Conservation (phyloP, 1,140 invertebrate genomes). For the Orius laevigatus region DNA sequence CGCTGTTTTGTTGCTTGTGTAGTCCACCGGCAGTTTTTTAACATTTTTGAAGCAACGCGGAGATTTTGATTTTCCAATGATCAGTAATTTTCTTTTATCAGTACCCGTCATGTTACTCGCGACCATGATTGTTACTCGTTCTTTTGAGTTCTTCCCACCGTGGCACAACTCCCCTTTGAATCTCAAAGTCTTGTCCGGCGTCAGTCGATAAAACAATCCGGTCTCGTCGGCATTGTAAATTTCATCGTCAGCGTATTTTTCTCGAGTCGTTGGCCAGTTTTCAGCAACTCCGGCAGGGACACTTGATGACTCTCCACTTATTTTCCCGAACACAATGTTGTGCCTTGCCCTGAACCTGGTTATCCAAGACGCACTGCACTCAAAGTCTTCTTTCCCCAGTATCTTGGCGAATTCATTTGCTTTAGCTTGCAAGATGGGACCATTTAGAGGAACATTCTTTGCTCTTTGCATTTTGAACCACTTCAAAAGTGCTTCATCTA, state of each 20-base stretch:
- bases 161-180: constrained; percentile 25
- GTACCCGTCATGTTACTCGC: constrained; percentile 22
- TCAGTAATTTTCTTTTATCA: constrained; percentile 35
- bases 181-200: constrained; percentile 23
- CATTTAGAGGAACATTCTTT: constrained; percentile 23
- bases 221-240: constrained; percentile 30
- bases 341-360: constrained; percentile 13
- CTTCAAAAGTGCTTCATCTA: constrained; percentile 23
- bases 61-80: constrained; percentile 9
- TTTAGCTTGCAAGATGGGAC: constrained; percentile 24
- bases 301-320: no score
- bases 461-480: constrained; percentile 24
- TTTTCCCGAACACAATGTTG: no score
- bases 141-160: constrained; percentile 27
- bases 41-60: constrained; percentile 13
- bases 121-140: constrained; percentile 26
- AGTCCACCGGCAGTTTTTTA: constrained; percentile 9
- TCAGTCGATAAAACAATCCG: constrained; percentile 26
- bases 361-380: constrained; percentile 22
- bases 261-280: no score
- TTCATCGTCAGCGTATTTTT: constrained; percentile 19
- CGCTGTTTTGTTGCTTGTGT: constrained; percentile 8
- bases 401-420: constrained; percentile 22
- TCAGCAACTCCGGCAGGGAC: no score
- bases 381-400: constrained; percentile 2